Percentiles rank a stretch among this genome's conserved stretches.
Evolutionary conservation across 1,140 invertebrate genomes (phyloP).

Genomic region (Lepidurus couesii): DNA sequence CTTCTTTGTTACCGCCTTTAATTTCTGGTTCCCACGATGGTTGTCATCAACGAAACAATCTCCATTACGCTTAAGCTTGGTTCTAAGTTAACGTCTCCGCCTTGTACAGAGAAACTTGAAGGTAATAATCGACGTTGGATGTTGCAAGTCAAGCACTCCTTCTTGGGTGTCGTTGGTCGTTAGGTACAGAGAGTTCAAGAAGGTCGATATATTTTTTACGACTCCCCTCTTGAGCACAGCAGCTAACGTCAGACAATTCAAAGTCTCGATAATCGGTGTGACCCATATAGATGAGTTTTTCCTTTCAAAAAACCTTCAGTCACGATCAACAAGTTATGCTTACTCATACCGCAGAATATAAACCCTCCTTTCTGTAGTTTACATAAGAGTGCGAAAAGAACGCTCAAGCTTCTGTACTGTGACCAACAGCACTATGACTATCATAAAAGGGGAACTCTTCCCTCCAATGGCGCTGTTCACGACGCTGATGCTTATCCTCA

Average conservation of each 20-base stretch:
- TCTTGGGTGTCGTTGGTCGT: background rate
- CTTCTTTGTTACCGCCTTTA: background rate
- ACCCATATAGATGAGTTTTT: background rate
- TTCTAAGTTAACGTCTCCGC: background rate
- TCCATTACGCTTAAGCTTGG: too few relatives aligned
- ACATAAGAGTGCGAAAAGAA: background rate
- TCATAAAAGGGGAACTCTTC: background rate
- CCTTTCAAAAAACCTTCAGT: background rate
- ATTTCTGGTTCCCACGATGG: background rate
- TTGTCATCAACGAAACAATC: background rate
- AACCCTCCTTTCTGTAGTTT: background rate
- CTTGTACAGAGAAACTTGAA: background rate
- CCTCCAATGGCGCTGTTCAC: background rate
- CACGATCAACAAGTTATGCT: constrained; percentile 3
- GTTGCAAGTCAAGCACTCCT: background rate
- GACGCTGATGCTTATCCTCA: background rate
- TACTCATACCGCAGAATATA: background rate
- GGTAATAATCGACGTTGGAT: background rate
- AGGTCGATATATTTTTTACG: background rate
- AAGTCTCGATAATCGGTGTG: background rate
- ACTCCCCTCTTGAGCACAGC: background rate
- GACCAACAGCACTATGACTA: background rate
- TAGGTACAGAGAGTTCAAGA: constrained; percentile 6
- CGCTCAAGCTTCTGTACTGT: background rate
- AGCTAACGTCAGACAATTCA: constrained; percentile 15